Evolutionary conservation across 2,113 vertebrate genomes (phyloP), one percentile per base, ranked within the genome.

Genomic region (Paradoxurus hermaphroditus): DNA sequence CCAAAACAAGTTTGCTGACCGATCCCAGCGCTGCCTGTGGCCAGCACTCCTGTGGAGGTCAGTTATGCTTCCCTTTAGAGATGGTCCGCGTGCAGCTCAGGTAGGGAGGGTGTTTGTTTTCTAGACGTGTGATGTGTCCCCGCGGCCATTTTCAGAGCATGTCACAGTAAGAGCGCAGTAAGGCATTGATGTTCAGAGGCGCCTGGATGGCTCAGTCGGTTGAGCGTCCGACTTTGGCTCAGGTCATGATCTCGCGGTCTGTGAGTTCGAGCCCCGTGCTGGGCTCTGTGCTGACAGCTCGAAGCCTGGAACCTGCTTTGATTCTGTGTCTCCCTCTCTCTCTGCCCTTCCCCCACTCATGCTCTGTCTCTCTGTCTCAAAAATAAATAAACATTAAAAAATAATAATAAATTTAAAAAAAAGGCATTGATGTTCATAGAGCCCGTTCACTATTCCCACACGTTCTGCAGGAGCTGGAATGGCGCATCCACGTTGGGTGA

Each of bases 381-480:
- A n/a, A n/a, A n/a, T n/a, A n/a, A n/a, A n/a, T n/a, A n/a, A n/a
- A n/a, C n/a, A n/a, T n/a, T n/a, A n/a, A n/a, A n/a, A n/a, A n/a
- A n/a, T n/a, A n/a, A n/a, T n/a, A n/a, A n/a, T n/a, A n/a, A n/a
- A n/a, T n/a, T n/a, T n/a, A n/a, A n/a, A n/a, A n/a, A n/a, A n/a
- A 5, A 19, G 46, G 31, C n/a, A 21, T 11, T 13, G 51, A 39
- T 1, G 15, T 27, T 53, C 36, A 68, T 11, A 49, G 83, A 36
- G 29, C 5, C 19, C 15, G 1, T 8, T 46, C 23, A 1, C 73
- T 77, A 31, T 4, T 78, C 31, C 14, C 21, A 67, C 11, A 23
- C 0, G 0, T 19, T 29, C 29, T 23, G 4, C 0, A 0, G 39
- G 21, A 46, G 13, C 34, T 15, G 1, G 7, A 56, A 9, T 2